Conservation (phyloP, 1,140 invertebrate species). For the Plectus sambesii region DNA sequence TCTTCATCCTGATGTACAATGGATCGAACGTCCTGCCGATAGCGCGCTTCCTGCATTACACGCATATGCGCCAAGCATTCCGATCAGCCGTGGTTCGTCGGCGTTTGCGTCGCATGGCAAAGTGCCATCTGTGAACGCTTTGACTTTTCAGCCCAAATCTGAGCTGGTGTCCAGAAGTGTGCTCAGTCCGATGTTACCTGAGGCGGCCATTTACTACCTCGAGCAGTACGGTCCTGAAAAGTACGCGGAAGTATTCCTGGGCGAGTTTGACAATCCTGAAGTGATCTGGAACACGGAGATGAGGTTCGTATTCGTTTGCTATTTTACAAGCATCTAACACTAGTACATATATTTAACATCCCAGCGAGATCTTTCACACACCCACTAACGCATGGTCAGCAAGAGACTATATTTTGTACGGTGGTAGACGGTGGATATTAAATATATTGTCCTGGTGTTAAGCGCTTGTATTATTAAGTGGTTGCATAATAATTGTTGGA, state of each 20-base stretch:
- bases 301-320: conserved; percentile 48
- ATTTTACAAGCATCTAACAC: conserved; percentile 16
- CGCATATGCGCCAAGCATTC: conserved; percentile 87
- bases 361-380: no score
- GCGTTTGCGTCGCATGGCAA: conserved; percentile 12
- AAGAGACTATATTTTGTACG: no score
- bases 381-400: no score
- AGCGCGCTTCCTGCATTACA: conserved; percentile 79
- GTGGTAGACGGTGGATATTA: no score
- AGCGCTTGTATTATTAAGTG: no score
- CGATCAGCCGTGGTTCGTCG: conserved; percentile 21
- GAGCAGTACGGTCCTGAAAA: conserved; percentile 96
- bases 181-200: conserved; percentile 81
- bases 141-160: conserved; percentile 44
- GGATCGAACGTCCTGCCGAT: conserved; percentile 94
- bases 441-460: no score
- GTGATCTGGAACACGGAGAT: conserved; percentile 64
- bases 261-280: conserved; percentile 98
- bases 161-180: conserved; percentile 50
- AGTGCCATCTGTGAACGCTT: conserved; percentile 29
- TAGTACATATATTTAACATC: no score
- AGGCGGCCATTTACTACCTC: conserved; percentile 97
- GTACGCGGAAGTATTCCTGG: conserved; percentile 95
- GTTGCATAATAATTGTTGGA: no score
- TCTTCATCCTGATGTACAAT: conserved; percentile 98